Conservation (phyloP, 1,140 invertebrate species). For the Aleiodes sp. region DNA sequence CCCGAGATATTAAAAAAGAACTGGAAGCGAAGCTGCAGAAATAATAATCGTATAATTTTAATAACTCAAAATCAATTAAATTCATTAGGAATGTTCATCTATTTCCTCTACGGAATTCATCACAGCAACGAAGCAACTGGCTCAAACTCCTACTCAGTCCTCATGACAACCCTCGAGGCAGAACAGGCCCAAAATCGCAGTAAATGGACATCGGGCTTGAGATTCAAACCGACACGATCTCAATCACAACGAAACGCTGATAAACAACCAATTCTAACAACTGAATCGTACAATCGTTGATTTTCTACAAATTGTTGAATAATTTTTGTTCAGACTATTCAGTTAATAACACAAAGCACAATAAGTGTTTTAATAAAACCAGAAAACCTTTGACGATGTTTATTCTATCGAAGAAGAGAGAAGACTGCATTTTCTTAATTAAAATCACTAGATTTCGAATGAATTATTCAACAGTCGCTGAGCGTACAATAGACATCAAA, state of each 20-base stretch:
- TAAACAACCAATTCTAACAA: conserved; percentile 13
- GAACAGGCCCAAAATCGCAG: conserved; percentile 60
- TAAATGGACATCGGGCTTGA: conserved; percentile 4
- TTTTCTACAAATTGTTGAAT: background rate
- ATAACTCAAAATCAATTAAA: too few species aligned
- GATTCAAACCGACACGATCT: background rate
- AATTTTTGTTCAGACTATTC: too few species aligned
- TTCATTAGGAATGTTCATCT: conserved; percentile 81
- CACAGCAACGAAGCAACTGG: conserved; percentile 83
- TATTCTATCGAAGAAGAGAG: too few species aligned
- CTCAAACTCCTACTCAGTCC: conserved; percentile 70
- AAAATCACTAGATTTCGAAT: background rate
- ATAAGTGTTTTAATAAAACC: too few species aligned
- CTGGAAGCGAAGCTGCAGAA: too few species aligned
- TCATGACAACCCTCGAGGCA: conserved; percentile 73
- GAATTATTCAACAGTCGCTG: conserved; percentile 6
- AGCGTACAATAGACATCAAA: conserved; percentile 6
- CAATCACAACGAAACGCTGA: conserved; percentile 3
- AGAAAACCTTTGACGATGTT: too few species aligned
- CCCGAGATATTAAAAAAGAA: too few species aligned
- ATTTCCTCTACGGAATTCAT: conserved; percentile 89
- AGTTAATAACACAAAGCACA: too few species aligned
- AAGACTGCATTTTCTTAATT: background rate
- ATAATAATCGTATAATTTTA: too few species aligned
- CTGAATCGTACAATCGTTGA: conserved; percentile 19